Evolutionary conservation across 2,113 vertebrate genomes (phyloP), one percentile per base, ranked within the genome.

Genomic region (Nycticebus coucang): DNA sequence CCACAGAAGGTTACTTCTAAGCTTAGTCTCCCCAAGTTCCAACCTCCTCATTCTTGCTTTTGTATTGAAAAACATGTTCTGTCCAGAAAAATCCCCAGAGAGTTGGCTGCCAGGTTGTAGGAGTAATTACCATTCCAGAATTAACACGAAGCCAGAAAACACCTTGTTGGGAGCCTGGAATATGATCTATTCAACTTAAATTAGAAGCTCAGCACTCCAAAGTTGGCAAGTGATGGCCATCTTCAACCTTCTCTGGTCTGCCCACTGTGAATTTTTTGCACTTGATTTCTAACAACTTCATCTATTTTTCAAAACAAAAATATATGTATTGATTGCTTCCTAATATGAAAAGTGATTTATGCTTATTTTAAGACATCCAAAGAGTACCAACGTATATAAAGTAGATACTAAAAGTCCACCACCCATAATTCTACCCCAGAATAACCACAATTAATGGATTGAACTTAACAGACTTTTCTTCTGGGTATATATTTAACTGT

Each of bases 41-140:
- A 95, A 92, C 91, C 17, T 1, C 88, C 95, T 96, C 35, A 24
- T 92, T 94, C 69, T 93, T 97, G 96, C 33, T 89, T 96, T 96
- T 95, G 68, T 94, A 77, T 60, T 94, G 84, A 97, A 97, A 88
- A 95, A 66, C 21, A 96, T 0, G 0, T 28, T n/a, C 69, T 87
- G n/a, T 93, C 94, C 79, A 97, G 97, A 97, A 98, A 98, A 97
- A 97, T 98, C 96, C 87, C 82, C 93, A 24, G 93, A 90, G 94
- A 96, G 96, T 95, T 94, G 89, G 0, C 0, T 2, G 0, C 96
- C 66, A 95, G 77, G 17, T 91, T 93, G 95, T 96, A 50, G 95
- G 94, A 95, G 96, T 97, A 98, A 98, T 98, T 97, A 98, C 97
- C 71, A 91, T 96, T 95, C 94, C 93, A 94, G 97, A 98, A 98